Conservation (phyloP, 1,140 invertebrate species). For the Drosophila suzukii region DNA sequence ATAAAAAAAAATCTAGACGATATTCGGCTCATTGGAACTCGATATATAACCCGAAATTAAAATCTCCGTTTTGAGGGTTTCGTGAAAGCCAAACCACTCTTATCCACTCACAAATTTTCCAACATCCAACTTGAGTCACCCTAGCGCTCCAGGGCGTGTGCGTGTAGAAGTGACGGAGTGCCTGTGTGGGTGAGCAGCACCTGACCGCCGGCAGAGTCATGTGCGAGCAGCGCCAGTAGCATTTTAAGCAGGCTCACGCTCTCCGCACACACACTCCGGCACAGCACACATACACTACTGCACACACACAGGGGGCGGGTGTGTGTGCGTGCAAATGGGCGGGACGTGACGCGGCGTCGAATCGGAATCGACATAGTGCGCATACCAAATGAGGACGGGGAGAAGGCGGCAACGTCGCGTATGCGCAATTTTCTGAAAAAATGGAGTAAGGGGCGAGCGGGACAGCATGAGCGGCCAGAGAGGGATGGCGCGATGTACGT, state of each 20-base stretch:
- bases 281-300: slow-evolving; percentile 9
- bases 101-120: too few relatives aligned
- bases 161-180: not conserved
- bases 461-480: slow-evolving; percentile 35
- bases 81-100: too few relatives aligned
- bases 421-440: too few relatives aligned
- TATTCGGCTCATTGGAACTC: too few relatives aligned
- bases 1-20: too few relatives aligned
- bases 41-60: too few relatives aligned
- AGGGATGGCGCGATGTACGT: slow-evolving; percentile 35
- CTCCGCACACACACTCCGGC: slow-evolving; percentile 42
- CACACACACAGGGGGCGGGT: slow-evolving; percentile 33
- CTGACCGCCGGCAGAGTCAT: slow-evolving; percentile 81
- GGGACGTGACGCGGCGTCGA: slow-evolving; percentile 84
- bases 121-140: slow-evolving; percentile 3
- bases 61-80: too few relatives aligned
- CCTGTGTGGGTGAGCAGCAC: slow-evolving; percentile 66
- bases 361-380: slow-evolving; percentile 83
- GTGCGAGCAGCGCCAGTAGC: slow-evolving; percentile 82
- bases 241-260: slow-evolving; percentile 85
- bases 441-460: slow-evolving; percentile 18
- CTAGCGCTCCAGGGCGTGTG: slow-evolving; percentile 10
- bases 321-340: slow-evolving; percentile 84
- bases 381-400: slow-evolving; percentile 75
- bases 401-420: too few relatives aligned